Conservation (phyloP, 2,113 vertebrate genomes). For the Candoia aspera region DNA sequence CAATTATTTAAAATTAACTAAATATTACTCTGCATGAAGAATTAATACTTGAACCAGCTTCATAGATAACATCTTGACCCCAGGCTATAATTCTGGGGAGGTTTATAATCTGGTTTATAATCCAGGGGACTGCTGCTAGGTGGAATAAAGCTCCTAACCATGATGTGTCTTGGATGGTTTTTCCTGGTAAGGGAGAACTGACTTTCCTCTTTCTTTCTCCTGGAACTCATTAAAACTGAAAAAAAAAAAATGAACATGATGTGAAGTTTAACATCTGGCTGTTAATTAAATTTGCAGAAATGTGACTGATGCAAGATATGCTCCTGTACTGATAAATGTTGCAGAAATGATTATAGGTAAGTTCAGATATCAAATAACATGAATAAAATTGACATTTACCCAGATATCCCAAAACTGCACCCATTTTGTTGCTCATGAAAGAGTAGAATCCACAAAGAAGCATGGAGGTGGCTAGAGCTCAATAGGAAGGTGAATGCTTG, state of each 20-base stretch:
- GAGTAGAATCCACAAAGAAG: neutral
- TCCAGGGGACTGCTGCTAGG: neutral
- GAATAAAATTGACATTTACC: neutral
- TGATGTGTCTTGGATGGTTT: neutral
- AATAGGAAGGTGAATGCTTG: neutral
- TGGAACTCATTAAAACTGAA: neutral
- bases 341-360: constrained; percentile 89
- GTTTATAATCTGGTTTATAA: no score
- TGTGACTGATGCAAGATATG: constrained; percentile 86
- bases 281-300: constrained; percentile 75
- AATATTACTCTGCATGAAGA: neutral
- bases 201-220: neutral
- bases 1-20: neutral
- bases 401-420: neutral
- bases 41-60: neutral
- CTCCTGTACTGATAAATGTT: constrained; percentile 80
- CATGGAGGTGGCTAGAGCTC: neutral
- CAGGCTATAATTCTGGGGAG: neutral
- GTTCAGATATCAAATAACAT: constrained; percentile 48
- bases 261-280: neutral
- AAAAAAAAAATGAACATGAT: neutral
- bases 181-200: neutral
- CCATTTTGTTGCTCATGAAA: neutral
- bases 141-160: neutral
- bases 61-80: neutral